Conservation (phyloP, 1,140 invertebrate species). For the Bradynema listronoti region DNA sequence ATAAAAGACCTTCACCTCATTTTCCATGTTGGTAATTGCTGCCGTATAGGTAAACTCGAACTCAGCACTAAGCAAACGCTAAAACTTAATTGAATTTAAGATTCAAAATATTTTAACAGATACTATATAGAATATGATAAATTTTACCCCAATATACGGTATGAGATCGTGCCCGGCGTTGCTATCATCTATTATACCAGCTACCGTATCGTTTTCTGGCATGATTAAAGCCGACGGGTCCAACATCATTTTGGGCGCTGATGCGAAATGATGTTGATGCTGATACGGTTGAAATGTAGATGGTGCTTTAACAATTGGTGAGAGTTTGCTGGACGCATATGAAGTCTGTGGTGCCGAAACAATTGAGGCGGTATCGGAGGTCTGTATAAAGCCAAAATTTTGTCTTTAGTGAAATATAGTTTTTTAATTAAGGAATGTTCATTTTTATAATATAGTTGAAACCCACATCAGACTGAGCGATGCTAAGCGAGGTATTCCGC, state of each 20-base stretch:
- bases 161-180: conserved; percentile 56
- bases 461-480: not conserved
- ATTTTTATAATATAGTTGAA: not conserved
- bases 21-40: no score
- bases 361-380: not conserved
- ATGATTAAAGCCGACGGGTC: not conserved
- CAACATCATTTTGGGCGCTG: conserved; percentile 5
- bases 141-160: conserved; percentile 48
- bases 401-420: no score
- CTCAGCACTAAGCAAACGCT: conserved; percentile 47
- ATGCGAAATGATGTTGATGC: not conserved
- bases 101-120: not conserved
- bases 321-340: not conserved
- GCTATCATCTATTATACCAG: no score
- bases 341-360: not conserved
- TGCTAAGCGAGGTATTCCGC: conserved; percentile 6
- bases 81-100: conserved; percentile 24
- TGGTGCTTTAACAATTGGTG: no score
- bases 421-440: not conserved
- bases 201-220: conserved; percentile 22
- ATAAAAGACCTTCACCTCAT: no score
- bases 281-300: no score
- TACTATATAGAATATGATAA: not conserved
- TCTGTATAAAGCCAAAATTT: no score
- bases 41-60: conserved; percentile 48